Evolutionary conservation across 2,113 vertebrate species (phyloP).

Genomic region (Ictidomys tridecemlineatus): DNA sequence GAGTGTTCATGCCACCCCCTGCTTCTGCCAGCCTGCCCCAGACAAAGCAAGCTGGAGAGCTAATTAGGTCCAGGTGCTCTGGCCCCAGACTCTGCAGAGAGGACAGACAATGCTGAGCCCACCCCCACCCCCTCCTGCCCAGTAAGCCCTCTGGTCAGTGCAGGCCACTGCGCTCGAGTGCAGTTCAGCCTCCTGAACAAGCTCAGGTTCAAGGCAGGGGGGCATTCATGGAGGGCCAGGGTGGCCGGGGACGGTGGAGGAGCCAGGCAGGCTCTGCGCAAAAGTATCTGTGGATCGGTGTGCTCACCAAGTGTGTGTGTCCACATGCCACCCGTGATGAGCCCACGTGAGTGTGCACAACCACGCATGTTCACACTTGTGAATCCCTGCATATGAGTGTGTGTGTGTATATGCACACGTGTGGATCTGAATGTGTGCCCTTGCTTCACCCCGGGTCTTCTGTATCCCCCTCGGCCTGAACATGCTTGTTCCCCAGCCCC

Average conservation of each 20-base stretch:
- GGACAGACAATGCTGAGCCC: neutral
- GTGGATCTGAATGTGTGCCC: neutral
- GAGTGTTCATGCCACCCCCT: neutral
- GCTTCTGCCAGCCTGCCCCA: neutral
- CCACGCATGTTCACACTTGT: neutral
- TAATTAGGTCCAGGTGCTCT: slow-evolving; percentile 39
- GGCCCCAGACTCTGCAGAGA: neutral
- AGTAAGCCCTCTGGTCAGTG: neutral
- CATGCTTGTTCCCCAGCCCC: neutral
- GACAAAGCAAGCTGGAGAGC: slow-evolving; percentile 26
- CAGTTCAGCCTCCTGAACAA: neutral
- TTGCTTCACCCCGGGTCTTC: neutral
- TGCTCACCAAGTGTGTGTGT: neutral
- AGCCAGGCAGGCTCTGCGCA: neutral
- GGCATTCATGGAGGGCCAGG: neutral
- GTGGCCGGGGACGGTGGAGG: neutral
- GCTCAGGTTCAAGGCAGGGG: neutral
- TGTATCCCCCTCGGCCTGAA: neutral
- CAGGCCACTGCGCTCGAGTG: neutral
- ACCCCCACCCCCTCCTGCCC: neutral
- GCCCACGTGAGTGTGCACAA: neutral
- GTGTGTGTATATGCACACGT: neutral
- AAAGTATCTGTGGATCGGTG: neutral
- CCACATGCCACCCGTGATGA: neutral
- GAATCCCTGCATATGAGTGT: neutral